Evolutionary conservation across 2,797 vertebrate species (phyloP).

Genomic region (Hirundo rustica): DNA sequence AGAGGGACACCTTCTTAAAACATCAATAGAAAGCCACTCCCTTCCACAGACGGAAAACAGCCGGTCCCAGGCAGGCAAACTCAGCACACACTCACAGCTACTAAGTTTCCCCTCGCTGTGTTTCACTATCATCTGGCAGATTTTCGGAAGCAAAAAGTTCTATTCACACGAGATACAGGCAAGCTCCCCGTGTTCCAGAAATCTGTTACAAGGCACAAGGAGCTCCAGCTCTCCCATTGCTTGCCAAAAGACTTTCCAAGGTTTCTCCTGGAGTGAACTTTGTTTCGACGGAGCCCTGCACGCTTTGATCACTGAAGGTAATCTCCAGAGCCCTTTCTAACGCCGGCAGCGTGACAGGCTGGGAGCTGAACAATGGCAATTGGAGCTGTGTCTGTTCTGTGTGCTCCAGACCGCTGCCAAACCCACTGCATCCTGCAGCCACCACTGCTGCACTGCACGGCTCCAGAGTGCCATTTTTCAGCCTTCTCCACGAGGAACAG

Average conservation of each 20-base stretch:
- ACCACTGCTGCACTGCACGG: neutral
- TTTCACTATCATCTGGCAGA: neutral
- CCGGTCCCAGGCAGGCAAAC: neutral
- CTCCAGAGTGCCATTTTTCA: neutral
- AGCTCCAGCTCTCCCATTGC: neutral
- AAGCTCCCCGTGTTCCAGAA: neutral
- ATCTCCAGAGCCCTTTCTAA: slow-evolving; percentile 28
- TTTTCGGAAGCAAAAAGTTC: neutral
- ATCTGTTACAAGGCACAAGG: neutral
- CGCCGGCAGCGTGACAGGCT: neutral
- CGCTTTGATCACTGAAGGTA: slow-evolving; percentile 19
- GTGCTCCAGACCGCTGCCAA: neutral
- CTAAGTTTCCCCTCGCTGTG: neutral
- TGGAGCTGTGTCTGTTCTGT: neutral
- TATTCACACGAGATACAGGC: neutral
- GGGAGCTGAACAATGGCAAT: neutral
- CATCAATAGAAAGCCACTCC: neutral
- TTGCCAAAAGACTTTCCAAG: neutral
- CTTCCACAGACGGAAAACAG: neutral
- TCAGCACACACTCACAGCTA: neutral
- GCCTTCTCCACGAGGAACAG: neutral
- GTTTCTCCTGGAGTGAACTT: neutral
- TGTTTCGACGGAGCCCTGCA: neutral
- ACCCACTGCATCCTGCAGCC: neutral
- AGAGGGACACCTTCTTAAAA: slow-evolving; percentile 14